These are phyloP conservation scores for Furcifer pardalis DNA, from an alignment of 2,797 vertebrate species.

Conservation along the genomic window DNA sequence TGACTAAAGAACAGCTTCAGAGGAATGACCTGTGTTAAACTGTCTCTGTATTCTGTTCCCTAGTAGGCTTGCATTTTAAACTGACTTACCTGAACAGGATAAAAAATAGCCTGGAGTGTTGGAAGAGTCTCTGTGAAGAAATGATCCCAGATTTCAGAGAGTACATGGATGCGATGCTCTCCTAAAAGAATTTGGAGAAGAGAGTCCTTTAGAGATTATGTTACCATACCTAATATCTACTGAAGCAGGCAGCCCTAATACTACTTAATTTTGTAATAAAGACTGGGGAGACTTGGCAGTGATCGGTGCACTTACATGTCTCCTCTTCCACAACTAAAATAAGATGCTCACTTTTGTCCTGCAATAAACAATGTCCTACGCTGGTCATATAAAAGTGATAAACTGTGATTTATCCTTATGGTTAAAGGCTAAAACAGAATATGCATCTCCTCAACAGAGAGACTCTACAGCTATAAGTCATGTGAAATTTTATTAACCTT, in stretches of 20 bases:
- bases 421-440: neutral
- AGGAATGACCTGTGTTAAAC: neutral
- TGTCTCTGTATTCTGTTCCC: neutral
- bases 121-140: conserved; percentile 95
- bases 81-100: conserved; percentile 91
- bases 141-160: conserved; percentile 88
- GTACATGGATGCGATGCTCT: conserved; percentile 82
- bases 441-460: neutral
- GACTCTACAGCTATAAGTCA: neutral
- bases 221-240: neutral
- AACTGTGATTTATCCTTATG: conserved; percentile 1
- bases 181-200: conserved; percentile 68
- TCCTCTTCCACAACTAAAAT: neutral
- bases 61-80: conserved; percentile 9
- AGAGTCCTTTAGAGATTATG: neutral
- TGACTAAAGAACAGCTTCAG: neutral
- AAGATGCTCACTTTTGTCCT: neutral
- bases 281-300: neutral
- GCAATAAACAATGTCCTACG: accelerated
- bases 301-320: neutral
- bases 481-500: neutral
- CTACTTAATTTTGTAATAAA: neutral
- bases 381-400: neutral
- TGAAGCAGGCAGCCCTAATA: neutral
- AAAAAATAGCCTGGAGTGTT: conserved; percentile 96